Evolutionary conservation across 2,113 vertebrate species (phyloP), one percentile per base, ranked within the genome.

Genomic region (Cheilinus undulatus): DNA sequence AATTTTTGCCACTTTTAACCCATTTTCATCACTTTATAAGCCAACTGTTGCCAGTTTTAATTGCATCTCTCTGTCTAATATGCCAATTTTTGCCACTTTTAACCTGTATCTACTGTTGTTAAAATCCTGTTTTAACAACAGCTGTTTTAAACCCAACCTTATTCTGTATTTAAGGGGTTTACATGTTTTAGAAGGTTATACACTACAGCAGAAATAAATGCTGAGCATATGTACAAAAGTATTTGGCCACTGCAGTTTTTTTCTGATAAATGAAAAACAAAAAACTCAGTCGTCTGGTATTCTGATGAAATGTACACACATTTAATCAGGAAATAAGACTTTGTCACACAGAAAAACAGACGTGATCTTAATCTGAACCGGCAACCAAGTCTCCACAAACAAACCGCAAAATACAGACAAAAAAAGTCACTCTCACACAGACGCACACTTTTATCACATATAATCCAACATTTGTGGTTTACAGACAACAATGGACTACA

Each of bases 261-360:
- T 19, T 42, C 40, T 42, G 40, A 5, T 42, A 19, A 42, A 10
- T 5, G 7, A 42, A 42, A 3, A 36, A 22, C 26, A 22, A 14
- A 57, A 11, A 54, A 17, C 6, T 2, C 1, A 26, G 22, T 10
- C 46, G 20, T 17, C 6, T 28, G 27, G 32, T 23, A 7, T 28
- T 22, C 62, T 34, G 64, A 65, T 48, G 62, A 74, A 72, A 72
- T 48, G 22, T 67, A 63, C 13, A 50, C 27, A 80, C 64, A 50
- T 86, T 86, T 86, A 86, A 70, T 84, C 15, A 70, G 36, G 49
- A 70, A 73, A 75, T 49, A 23, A 72, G 20, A 48, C 15, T 5
- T 62, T 46, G 69, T 34, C 7, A 69, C 51, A 74, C 43, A 81
- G 54, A 72, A 60, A 34, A 61, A 49, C 40, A 50, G 57, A 65